A percentile compares a stretch with the other conserved stretches of the same genome.
These are phyloP conservation scores for Platyscapa corneri DNA, from an alignment of 1,140 invertebrate genomes.

Conservation along the genomic window DNA sequence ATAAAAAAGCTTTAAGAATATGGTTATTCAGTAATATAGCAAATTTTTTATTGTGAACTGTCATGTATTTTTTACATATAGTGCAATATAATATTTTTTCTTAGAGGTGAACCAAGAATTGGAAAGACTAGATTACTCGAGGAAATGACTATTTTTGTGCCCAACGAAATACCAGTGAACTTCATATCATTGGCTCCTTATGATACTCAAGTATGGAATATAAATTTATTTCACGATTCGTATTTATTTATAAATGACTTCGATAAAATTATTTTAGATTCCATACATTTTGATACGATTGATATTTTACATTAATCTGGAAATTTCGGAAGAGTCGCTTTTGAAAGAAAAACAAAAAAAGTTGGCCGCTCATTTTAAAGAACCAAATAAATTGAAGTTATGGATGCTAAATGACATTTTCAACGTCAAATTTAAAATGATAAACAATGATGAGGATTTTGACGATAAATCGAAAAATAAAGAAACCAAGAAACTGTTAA, in stretches of 20 bases:
- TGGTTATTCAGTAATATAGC: no score
- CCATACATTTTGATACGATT: constrained; percentile 70
- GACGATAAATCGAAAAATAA: constrained; percentile 56
- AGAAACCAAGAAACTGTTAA: constrained; percentile 67
- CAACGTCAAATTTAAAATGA: constrained; percentile 71
- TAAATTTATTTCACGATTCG: no score
- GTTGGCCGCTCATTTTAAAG: constrained; percentile 64
- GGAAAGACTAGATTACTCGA: constrained; percentile 78
- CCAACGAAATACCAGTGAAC: constrained; percentile 66
- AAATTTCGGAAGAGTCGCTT: constrained; percentile 63
- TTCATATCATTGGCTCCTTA: constrained; percentile 65
- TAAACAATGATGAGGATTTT: constrained; percentile 49
- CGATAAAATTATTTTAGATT: constrained; percentile 57
- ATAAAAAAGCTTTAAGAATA: no score
- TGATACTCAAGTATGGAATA: constrained; percentile 64
- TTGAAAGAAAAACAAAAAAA: constrained; percentile 70
- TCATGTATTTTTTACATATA: no score
- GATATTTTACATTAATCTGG: constrained; percentile 71
- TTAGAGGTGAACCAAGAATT: constrained; percentile 74
- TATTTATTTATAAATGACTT: no score
- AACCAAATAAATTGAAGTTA: constrained; percentile 63
- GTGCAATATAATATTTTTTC: constrained; percentile 54
- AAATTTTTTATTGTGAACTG: no score
- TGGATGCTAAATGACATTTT: constrained; percentile 76
- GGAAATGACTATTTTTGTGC: constrained; percentile 74